Percentiles rank a stretch among this genome's conserved stretches.
phyloP scores from a whole-genome alignment of 2,797 vertebrate genomes.

The Eulemur rubriventer region DNA sequence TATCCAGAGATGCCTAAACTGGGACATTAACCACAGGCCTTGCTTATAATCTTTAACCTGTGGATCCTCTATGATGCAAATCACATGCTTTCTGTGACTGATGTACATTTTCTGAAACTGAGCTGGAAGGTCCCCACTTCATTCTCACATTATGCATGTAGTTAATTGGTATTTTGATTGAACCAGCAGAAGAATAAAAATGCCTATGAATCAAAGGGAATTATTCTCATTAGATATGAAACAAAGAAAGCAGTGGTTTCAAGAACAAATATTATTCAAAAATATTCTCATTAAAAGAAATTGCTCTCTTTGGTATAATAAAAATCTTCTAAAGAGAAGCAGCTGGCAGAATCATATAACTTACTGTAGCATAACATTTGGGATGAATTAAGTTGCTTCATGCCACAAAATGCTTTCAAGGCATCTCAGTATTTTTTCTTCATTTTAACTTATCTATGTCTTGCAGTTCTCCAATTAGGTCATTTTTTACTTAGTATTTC shows the following conservation, averaged over 20 bases:
- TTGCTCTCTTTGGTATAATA: slow-evolving; percentile 81
- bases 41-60: slow-evolving; percentile 44
- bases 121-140: slow-evolving; percentile 50
- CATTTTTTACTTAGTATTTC: slow-evolving; percentile 59
- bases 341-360: slow-evolving; percentile 82
- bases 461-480: slow-evolving; percentile 65
- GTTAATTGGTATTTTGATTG: slow-evolving; percentile 83
- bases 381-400: slow-evolving; percentile 79
- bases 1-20: slow-evolving; percentile 1
- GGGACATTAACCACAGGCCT: slow-evolving; percentile 14
- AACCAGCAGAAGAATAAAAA: slow-evolving; percentile 77
- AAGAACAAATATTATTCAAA: slow-evolving; percentile 84
- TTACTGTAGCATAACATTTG: slow-evolving; percentile 79
- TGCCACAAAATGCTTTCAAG: slow-evolving; percentile 77
- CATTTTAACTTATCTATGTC: slow-evolving; percentile 70
- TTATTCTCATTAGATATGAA: slow-evolving; percentile 83
- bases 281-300: slow-evolving; percentile 84
- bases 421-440: slow-evolving; percentile 70
- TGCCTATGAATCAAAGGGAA: slow-evolving; percentile 83
- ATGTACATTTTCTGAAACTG: slow-evolving; percentile 42
- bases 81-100: not conserved
- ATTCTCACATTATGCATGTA: slow-evolving; percentile 66
- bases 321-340: slow-evolving; percentile 83
- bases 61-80: not conserved
- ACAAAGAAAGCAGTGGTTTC: slow-evolving; percentile 79